A percentile compares a stretch with the other conserved stretches of the same genome.
These are phyloP conservation scores for Papilio polyxenes DNA, from an alignment of 1,140 invertebrate species.

Conservation along the genomic window DNA sequence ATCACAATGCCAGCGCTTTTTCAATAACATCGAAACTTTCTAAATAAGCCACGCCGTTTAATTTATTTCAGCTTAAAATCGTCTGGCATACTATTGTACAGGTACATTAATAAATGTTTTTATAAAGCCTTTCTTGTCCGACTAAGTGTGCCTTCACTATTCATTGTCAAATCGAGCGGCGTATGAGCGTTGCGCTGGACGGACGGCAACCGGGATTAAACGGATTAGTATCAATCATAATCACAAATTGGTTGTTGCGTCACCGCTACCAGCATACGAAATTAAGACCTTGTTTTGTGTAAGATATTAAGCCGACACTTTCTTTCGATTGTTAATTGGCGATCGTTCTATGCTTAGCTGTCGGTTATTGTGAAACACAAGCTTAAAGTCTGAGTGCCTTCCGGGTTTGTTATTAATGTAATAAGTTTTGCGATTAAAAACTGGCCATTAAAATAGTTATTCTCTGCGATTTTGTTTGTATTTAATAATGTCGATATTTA, in stretches of 20 bases:
- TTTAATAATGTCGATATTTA: no score
- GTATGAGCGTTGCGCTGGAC: conserved; percentile 48
- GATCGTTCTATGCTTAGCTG: conserved; percentile 29
- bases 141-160: conserved; percentile 45
- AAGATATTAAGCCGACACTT: conserved; percentile 37
- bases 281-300: conserved; percentile 45
- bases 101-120: conserved; percentile 35
- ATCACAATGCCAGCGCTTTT: conserved; percentile 20
- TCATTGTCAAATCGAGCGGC: conserved; percentile 50
- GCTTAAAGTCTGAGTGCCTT: conserved; percentile 14
- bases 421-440: not conserved
- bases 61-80: conserved; percentile 35
- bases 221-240: conserved; percentile 74
- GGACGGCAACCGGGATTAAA: conserved; percentile 60
- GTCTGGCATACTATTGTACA: conserved; percentile 27
- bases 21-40: conserved; percentile 30
- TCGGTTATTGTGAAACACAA: conserved; percentile 27
- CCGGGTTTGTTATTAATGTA: conserved; percentile 22
- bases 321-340: conserved; percentile 54
- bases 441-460: no score
- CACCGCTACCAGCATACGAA: conserved; percentile 56
- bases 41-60: conserved; percentile 27
- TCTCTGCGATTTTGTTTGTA: no score
- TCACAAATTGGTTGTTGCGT: conserved; percentile 63
- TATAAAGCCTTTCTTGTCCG: conserved; percentile 45